Base-by-base conservation (phyloP, 1,140 invertebrate species). In the Drosophila pseudoananassae region DNA sequence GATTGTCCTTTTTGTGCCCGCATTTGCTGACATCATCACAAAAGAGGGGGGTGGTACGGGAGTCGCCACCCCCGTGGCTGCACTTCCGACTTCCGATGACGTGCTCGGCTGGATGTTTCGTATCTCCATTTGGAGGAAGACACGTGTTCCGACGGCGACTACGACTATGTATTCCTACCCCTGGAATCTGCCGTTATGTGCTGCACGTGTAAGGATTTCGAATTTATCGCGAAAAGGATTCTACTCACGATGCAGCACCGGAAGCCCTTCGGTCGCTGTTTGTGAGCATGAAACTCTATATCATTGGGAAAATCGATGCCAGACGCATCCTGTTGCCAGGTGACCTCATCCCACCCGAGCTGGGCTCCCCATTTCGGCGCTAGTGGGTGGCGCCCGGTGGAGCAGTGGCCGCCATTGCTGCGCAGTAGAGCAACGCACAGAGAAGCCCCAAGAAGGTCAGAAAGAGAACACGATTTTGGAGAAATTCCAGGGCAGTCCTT, bases 1-100 rank as follows among this genome's bases (percentile, higher is more conserved):
- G 83, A 88, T 88, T 88, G 83, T 83, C 64, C 78, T 88, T 88
- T 88, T 82, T 77, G 74, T 74, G 77, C 77, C 78, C 75, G 78
- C 78, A 83, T 74, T 69, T 50, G 83, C 83, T 88, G 83, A 90
- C 85, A 90, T 85, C 81, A 85, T 75, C 82, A 74, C 52, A 71
- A 56, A 46, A 36, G 23, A 17, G 7, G 12, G 17, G 25, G 29
- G 29, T 27, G 8, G 54, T 27, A 46, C 33, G 9, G 38, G 53
- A 68, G 49, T 60, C 66, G 60, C 52, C 76, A 57, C 25, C 57
- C 64, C 47, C 50, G 47, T 50, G 40, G 17, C 61, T 69, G 65
- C 76, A 88, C 76, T 89, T 83, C 82, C 77, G 74, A 76, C 55
- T 68, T 74, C 61, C 79, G 79, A 65, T 56, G 61, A 61, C 84